Percentiles rank a stretch among this genome's conserved stretches.
Conservation (phyloP, 2,888 invertebrate species). For the Plagiodera versicolora region DNA sequence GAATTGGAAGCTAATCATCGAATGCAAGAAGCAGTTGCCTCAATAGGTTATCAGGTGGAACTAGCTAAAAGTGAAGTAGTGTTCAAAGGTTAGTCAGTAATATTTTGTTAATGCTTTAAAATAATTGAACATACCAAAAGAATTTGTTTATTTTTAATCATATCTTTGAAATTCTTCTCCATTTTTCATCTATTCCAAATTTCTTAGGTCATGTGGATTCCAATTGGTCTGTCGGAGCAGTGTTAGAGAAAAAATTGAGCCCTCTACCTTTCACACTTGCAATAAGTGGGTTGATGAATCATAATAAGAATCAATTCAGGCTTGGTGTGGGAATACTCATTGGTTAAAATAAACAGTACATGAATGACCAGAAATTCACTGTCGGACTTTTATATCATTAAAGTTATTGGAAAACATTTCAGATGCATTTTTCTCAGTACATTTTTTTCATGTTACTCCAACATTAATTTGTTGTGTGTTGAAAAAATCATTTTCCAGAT, state of each 20-base stretch:
- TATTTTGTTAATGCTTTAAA: neutral
- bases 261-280: conserved; percentile 94
- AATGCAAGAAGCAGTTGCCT: conserved; percentile 87
- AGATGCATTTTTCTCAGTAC: conserved; percentile 23
- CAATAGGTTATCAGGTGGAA: conserved; percentile 93
- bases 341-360: conserved; percentile 62
- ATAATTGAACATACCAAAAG: too few relatives aligned
- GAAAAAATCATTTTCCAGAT: neutral
- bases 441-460: neutral
- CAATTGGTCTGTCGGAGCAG: conserved; percentile 91
- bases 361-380: conserved; percentile 33
- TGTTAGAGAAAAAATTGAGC: conserved; percentile 89
- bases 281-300: conserved; percentile 90
- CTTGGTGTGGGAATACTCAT: conserved; percentile 94
- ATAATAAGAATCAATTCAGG: conserved; percentile 88
- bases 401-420: conserved; percentile 32
- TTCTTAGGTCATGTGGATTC: conserved; percentile 83
- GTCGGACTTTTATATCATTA: conserved; percentile 34
- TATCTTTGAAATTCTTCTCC: too few relatives aligned
- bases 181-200: neutral
- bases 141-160: too few relatives aligned
- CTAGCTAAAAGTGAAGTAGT: conserved; percentile 92
- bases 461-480: neutral
- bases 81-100: conserved; percentile 75
- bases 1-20: conserved; percentile 92